Base-by-base conservation (phyloP, 2,797 vertebrate species). In the Clarias laeviceps region DNA sequence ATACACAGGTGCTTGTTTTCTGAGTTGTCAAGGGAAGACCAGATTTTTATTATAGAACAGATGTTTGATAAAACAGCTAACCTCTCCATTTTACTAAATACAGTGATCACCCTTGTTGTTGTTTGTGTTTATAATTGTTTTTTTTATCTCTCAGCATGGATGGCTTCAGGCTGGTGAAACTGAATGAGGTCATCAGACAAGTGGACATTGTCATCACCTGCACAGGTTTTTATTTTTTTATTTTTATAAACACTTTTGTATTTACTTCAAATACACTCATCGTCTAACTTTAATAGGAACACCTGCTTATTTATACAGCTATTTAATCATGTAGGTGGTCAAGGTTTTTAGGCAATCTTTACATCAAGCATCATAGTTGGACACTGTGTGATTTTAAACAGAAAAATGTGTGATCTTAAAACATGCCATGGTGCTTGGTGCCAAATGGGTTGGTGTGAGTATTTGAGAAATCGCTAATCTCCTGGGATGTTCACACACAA, bases 141-240 rank as follows among this genome's bases (percentile, higher is more conserved):
- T 37, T 37, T 45, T 45, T 34, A 29, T 50, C 1, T 73, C 32
- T 0, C 93, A 99, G 98, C 94, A 99, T 99, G 98, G 98, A 99
- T 24, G 98, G 98, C 82, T 99, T 99, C 94, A 94, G 98, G 88
- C 96, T 99, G 94, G 97, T 99, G 90, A 99, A 99, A 91, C 96
- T 99, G 89, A 99, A 95, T 0, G 98, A 99, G 80, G 98, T 99
- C 91, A 98, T 99, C 93, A 95, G 98, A 90, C 98, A 99, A 90
- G 97, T 99, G 37, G 98, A 99, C 92, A 99, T 99, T 12, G 96
- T 99, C 92, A 99, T 99, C 94, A 99, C 98, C 91, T 99, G 98
- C 95, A 99, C 98, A 93, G 98, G 98, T 97, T 91, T 50, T 50
- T 11, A 1, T 50, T 50, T 50, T 50, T 50, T 40, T 40, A 8